These are phyloP conservation scores for human DNA, from an alignment of 2,113 vertebrate species.

Conservation along the genomic window GRCh38 chr3:119008001-119008500, in stretches of 20 bases:
- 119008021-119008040: not conserved
- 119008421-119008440: not conserved
- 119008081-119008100: not conserved
- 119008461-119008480: not conserved
- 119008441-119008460: not conserved
- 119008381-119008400: not conserved
- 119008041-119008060: not conserved
- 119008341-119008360: not conserved
- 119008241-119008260: not conserved
- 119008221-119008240: not conserved
- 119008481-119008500: not conserved
- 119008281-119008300: not conserved
- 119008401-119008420: not conserved
- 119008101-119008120: not conserved
- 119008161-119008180: not conserved
- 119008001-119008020: not conserved
- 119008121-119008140: not conserved
- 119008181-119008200: not conserved
- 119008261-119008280: not conserved
- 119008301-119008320: slow-evolving; percentile 21
- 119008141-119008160: not conserved
- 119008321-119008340: not conserved
- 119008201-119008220: not conserved
- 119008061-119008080: not conserved
- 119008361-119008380: slow-evolving; percentile 15